Evolutionary conservation across 2,888 invertebrate genomes (phyloP).

Genomic region (Lasioglossum figueresi): DNA sequence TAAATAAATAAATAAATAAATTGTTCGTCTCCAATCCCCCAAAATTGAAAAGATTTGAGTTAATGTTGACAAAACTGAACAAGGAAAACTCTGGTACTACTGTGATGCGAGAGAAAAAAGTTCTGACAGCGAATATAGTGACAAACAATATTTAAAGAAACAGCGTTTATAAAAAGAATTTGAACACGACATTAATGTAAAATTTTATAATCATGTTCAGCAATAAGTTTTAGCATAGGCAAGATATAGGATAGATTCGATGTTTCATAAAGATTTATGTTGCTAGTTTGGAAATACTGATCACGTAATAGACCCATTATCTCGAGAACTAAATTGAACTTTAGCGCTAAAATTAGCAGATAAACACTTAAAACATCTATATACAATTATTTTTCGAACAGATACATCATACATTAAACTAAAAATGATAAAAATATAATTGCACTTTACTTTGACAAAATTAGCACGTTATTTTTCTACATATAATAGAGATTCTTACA

Average conservation of each 20-base stretch:
- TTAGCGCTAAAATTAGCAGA: background rate
- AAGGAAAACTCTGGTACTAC: conserved; percentile 20
- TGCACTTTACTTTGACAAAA: background rate
- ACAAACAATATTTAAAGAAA: conserved; percentile 42
- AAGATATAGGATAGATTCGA: conserved; percentile 1
- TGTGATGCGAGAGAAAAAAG: conserved; percentile 8
- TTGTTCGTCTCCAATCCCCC: background rate
- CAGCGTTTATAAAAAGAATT: background rate
- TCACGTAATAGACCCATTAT: conserved; percentile 38
- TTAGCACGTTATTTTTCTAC: background rate
- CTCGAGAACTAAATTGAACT: background rate
- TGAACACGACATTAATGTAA: background rate
- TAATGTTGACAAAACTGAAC: conserved; percentile 9
- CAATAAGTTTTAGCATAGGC: background rate
- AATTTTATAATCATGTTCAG: background rate
- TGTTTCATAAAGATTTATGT: background rate
- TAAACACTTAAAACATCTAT: background rate
- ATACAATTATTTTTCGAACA: background rate
- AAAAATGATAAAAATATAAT: conserved; percentile 17
- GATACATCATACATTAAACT: background rate
- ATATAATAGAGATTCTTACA: background rate
- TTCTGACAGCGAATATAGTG: conserved; percentile 20
- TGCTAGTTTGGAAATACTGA: background rate
- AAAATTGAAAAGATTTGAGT: background rate
- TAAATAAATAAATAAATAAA: conserved; percentile 42